Base-by-base conservation (phyloP, 2,113 vertebrate genomes). In the Chlorodrepanis virens region DNA sequence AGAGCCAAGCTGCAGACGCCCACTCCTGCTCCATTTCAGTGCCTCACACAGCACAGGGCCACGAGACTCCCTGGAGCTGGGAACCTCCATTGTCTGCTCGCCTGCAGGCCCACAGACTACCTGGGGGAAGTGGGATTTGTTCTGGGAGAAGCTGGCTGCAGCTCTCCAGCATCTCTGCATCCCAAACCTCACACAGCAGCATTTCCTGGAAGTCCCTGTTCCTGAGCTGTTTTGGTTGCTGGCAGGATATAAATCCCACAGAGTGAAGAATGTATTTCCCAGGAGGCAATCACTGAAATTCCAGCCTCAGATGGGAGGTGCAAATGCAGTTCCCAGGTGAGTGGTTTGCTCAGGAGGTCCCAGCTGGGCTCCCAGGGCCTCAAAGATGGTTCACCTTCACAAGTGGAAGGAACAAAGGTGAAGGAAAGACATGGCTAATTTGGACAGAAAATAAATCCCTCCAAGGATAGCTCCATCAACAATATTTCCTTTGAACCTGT, bases 231-330 rank as follows among this genome's bases (percentile, higher is more conserved):
- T 76, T 27, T 1, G 29, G 17, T 2, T 37, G 35, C 61, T 76
- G 74, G 53, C 57, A 75, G 39, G 57, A 79, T 9, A 40, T 20
- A 69, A 54, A 68, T 3, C 37, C n/a, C 57, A 83, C 20, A 5
- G 2, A 50, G 0, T 7, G 33, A 52, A 40, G 56, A n/a, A 54
- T 2, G 40, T 8, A 4, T 59, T 63, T 6, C 1, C 53, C 29
- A 39, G 57, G 37, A 92, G 37, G 54, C 10, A 42, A 65, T 14
- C 31, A 19, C 67, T 0, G 0, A 4, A 29, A 71, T 61, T 10
- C 61, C 71, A 80, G 12, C 44, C 61, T 44, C 75, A 27, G 10
- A 0, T 1, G 20, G 54, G 61, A 47, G 37, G 5, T 39, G n/a
- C 0, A 1, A 53, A 65, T 0, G 37, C 54, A 52, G 27, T 42